Evolutionary conservation across 1,140 invertebrate genomes (phyloP).

Genomic region (Gerris buenoi): DNA sequence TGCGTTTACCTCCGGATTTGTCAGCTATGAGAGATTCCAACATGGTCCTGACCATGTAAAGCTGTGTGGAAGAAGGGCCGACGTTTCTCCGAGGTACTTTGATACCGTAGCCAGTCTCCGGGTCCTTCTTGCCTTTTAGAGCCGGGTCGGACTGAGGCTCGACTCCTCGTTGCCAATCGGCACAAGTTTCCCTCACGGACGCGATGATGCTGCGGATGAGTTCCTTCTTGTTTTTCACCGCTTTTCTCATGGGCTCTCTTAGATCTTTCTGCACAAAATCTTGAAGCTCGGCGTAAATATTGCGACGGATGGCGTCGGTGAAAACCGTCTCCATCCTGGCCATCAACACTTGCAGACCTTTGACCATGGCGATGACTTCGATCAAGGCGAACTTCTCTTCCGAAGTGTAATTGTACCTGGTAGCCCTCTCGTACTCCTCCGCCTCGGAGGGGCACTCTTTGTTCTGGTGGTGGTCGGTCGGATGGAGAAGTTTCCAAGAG

Average conservation of each 20-base stretch:
- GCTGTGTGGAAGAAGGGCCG: constrained; percentile 78
- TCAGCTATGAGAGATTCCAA: constrained; percentile 94
- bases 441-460: constrained; percentile 88
- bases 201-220: constrained; percentile 84
- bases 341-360: constrained; percentile 94
- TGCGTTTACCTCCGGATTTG: constrained; percentile 88
- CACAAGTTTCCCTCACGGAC: constrained; percentile 89
- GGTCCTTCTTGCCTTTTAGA: constrained; percentile 88
- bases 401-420: constrained; percentile 91
- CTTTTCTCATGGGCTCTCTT: constrained; percentile 85
- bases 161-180: constrained; percentile 85
- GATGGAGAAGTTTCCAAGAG: constrained; percentile 95
- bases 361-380: constrained; percentile 98
- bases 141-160: constrained; percentile 87
- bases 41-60: constrained; percentile 99
- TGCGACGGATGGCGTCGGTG: constrained; percentile 82
- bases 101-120: constrained; percentile 76
- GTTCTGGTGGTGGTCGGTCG: constrained; percentile 93
- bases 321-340: constrained; percentile 95
- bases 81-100: constrained; percentile 87
- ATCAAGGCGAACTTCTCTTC: constrained; percentile 98
- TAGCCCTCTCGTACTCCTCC: constrained; percentile 98
- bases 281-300: constrained; percentile 94
- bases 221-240: constrained; percentile 97
- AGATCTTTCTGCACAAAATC: constrained; percentile 88